Percentiles rank a stretch among this genome's conserved stretches.
These are phyloP conservation scores for Lucifuga dentata DNA, from an alignment of 2,113 vertebrate genomes.

Conservation along the genomic window DNA sequence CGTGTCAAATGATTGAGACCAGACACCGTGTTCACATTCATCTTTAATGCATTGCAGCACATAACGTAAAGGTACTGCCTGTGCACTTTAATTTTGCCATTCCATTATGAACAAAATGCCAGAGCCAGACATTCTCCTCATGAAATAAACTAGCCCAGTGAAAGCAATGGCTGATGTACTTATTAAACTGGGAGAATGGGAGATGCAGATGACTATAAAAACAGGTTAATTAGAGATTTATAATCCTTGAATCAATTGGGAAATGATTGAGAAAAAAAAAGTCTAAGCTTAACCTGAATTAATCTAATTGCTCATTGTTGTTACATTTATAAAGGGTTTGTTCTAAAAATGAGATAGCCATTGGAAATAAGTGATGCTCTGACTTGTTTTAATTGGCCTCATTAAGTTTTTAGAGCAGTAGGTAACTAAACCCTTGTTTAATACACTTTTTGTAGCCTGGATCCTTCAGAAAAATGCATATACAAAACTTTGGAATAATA, in stretches of 20 bases:
- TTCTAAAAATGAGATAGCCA: not conserved
- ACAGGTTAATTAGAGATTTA: not conserved
- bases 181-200: not conserved
- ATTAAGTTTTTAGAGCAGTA: not conserved
- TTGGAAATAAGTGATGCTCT: not conserved
- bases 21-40: constrained; percentile 18
- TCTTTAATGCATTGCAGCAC: too few species aligned
- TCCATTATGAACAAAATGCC: not conserved
- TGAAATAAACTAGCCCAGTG: not conserved
- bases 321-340: not conserved
- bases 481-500: too few species aligned
- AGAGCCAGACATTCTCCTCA: not conserved
- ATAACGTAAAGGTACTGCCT: too few species aligned
- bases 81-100: not conserved
- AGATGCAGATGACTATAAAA: too few species aligned
- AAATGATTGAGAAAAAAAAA: not conserved
- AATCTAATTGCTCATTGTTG: not conserved
- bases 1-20: not conserved
- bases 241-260: not conserved
- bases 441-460: too few species aligned
- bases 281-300: not conserved
- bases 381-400: not conserved
- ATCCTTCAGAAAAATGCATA: too few species aligned
- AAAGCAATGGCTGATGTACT: not conserved
- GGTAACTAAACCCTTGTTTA: too few species aligned